Percentiles rank a stretch among this genome's conserved stretches.
Conservation (phyloP, 2,113 vertebrate species). For the Cebus imitator region DNA sequence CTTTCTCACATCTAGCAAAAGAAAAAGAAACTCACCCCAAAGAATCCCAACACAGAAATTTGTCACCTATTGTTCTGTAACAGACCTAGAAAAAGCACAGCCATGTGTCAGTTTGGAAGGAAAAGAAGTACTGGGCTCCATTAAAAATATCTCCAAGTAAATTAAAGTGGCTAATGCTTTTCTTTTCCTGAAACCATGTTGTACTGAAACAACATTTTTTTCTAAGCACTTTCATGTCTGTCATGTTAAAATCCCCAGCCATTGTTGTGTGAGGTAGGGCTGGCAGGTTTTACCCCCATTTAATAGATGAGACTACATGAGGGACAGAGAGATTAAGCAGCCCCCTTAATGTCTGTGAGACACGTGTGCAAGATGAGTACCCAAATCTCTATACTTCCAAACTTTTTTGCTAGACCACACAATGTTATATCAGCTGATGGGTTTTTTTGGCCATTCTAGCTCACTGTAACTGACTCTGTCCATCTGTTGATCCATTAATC, state of each 20-base stretch:
- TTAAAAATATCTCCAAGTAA: conserved; percentile 57
- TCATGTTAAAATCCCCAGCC: conserved; percentile 27
- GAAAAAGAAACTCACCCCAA: conserved; percentile 50
- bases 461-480: conserved; percentile 20
- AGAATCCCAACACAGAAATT: conserved; percentile 27
- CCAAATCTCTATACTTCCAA: background rate
- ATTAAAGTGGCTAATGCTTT: background rate
- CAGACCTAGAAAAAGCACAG: conserved; percentile 39
- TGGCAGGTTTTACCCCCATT: conserved; percentile 17
- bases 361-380: background rate
- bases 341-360: background rate
- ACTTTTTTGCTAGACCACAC: background rate
- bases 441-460: background rate
- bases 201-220: conserved; percentile 52
- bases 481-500: background rate
- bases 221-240: conserved; percentile 1
- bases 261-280: background rate
- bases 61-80: conserved; percentile 50
- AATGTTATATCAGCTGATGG: background rate
- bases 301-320: conserved; percentile 41
- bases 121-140: conserved; percentile 15
- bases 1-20: conserved; percentile 48
- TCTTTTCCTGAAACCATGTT: background rate
- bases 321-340: conserved; percentile 16
- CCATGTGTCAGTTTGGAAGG: conserved; percentile 16